phyloP scores from a whole-genome alignment of 2,113 vertebrate genomes.

The Mohoua ochrocephala region DNA sequence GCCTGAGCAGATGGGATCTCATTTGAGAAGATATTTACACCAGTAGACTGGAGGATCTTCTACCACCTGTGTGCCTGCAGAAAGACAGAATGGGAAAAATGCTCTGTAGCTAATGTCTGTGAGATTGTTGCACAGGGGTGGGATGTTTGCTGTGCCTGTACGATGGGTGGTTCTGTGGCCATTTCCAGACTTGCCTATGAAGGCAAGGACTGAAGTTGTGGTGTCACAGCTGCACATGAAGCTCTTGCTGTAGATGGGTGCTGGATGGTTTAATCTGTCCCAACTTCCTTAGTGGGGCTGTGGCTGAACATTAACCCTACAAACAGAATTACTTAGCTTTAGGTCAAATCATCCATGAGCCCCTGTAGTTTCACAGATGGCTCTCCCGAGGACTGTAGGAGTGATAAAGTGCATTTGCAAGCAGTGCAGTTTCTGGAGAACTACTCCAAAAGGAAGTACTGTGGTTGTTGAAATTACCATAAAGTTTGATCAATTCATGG shows the following conservation, averaged over 20 bases:
- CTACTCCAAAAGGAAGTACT: not conserved
- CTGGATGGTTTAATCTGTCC: not conserved
- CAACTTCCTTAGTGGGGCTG: not conserved
- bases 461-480: not conserved
- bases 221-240: not conserved
- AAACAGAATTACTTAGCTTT: not conserved
- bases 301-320: not conserved
- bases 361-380: not conserved
- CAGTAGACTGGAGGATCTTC: not conserved
- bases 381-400: not conserved
- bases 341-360: not conserved
- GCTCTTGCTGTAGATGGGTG: not conserved
- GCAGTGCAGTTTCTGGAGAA: not conserved
- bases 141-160: not conserved
- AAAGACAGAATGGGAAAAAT: not conserved
- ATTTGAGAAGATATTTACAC: not conserved
- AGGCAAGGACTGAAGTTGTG: not conserved
- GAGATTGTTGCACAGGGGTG: not conserved
- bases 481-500: not conserved
- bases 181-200: not conserved
- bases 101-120: not conserved
- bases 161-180: fast-evolving
- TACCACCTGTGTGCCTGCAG: not conserved
- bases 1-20: not conserved
- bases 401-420: not conserved